phyloP scores from a whole-genome alignment of 2,888 invertebrate species.

The Agriopis aurantiaria region DNA sequence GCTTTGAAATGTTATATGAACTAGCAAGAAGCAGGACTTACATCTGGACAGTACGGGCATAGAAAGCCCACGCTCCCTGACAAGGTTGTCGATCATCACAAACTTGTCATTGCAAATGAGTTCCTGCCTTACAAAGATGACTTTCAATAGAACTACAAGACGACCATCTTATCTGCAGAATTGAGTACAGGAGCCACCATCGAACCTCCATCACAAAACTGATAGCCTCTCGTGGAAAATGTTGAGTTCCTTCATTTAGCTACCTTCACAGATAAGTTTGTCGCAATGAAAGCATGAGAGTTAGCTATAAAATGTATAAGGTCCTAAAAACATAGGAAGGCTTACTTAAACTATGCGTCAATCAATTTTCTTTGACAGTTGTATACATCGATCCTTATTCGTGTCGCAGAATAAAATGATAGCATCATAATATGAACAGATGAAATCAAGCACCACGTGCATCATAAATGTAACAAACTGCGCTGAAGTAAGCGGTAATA shows the following conservation, averaged over 20 bases:
- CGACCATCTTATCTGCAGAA: background rate
- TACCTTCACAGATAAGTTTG: background rate
- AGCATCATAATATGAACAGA: background rate
- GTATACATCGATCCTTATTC: conserved; percentile 13
- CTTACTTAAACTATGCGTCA: conserved; percentile 13
- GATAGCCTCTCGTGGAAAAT: background rate
- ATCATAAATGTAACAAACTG: too few species aligned
- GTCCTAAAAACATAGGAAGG: conserved; percentile 10
- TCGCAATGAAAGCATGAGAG: background rate
- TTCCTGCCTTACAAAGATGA: background rate
- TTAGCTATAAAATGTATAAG: background rate
- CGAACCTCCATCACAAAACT: background rate
- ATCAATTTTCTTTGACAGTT: conserved; percentile 18
- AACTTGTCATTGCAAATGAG: conserved; percentile 20
- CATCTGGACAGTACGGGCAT: background rate
- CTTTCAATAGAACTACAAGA: conserved; percentile 2
- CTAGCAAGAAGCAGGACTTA: background rate
- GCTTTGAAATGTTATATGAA: background rate
- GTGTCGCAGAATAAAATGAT: background rate
- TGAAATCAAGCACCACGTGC: background rate
- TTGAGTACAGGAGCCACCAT: background rate
- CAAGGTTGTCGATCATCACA: conserved; percentile 15
- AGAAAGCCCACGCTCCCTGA: conserved; percentile 8
- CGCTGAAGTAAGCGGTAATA: too few species aligned
- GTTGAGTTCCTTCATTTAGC: background rate